A percentile compares a stretch with the other conserved stretches of the same genome.
phyloP scores from a whole-genome alignment of 2,113 vertebrate genomes.

The Sylvia atricapilla region DNA sequence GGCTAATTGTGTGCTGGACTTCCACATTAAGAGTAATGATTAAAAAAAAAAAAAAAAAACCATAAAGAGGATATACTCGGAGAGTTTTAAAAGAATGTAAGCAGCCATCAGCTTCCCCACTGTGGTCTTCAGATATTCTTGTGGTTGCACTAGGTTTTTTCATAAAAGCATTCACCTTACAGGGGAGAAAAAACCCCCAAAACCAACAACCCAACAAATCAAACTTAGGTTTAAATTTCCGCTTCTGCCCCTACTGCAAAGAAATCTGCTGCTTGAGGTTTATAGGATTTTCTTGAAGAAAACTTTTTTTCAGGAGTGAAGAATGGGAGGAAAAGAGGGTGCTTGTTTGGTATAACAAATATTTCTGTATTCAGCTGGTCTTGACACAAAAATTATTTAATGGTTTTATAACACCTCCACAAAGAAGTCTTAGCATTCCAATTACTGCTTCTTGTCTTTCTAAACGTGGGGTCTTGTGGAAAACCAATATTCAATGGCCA shows the following conservation, averaged over 20 bases:
- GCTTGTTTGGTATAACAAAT: background rate
- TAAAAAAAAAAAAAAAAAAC: background rate
- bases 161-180: background rate
- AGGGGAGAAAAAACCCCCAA: fast-evolving
- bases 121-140: background rate
- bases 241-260: fast-evolving
- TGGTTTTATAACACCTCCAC: background rate
- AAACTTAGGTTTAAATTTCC: background rate
- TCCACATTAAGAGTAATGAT: background rate
- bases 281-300: background rate
- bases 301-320: background rate
- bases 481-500: background rate
- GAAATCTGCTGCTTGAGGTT: background rate
- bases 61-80: background rate
- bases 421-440: background rate
- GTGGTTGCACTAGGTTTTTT: background rate
- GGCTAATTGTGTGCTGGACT: background rate
- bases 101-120: background rate
- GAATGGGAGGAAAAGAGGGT: background rate
- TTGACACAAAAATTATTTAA: background rate
- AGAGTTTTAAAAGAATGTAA: background rate
- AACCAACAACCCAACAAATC: background rate
- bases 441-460: background rate
- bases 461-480: fast-evolving
- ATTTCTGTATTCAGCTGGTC: background rate